Evolutionary conservation across 2,888 invertebrate genomes (phyloP).

Genomic region (Apamea monoglypha): DNA sequence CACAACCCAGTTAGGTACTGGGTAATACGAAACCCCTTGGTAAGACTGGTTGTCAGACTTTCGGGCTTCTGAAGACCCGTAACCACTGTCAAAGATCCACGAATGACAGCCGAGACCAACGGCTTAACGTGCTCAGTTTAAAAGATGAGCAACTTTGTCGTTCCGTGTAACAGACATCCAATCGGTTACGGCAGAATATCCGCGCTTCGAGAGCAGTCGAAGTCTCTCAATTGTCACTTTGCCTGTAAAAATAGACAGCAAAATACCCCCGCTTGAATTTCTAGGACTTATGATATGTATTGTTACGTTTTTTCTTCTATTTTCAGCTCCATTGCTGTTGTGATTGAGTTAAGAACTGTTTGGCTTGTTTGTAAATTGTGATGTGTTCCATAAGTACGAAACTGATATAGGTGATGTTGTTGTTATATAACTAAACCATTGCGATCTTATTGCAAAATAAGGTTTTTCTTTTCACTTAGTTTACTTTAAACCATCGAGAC

Average conservation of each 20-base stretch:
- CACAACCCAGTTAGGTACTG: too few relatives aligned
- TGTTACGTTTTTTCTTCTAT: background rate
- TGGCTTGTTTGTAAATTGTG: background rate
- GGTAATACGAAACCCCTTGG: too few relatives aligned
- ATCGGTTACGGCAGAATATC: slow-evolving; percentile 7
- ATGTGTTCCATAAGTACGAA: background rate
- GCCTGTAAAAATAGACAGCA: slow-evolving; percentile 44
- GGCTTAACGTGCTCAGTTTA: too few relatives aligned
- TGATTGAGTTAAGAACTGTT: slow-evolving; percentile 4
- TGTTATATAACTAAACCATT: background rate
- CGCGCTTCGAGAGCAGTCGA: slow-evolving; percentile 22
- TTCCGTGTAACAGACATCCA: slow-evolving; percentile 42
- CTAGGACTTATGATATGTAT: slow-evolving; percentile 3
- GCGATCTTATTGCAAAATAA: too few relatives aligned
- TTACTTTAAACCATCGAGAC: too few relatives aligned
- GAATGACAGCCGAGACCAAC: too few relatives aligned
- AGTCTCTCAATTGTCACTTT: slow-evolving; percentile 50
- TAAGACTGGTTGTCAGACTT: too few relatives aligned
- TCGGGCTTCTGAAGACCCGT: too few relatives aligned
- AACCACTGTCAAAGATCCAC: too few relatives aligned
- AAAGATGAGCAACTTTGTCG: background rate
- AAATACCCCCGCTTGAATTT: slow-evolving; percentile 19
- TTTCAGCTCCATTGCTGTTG: background rate
- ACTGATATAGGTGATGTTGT: background rate
- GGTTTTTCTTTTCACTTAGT: too few relatives aligned